A percentile compares a stretch with the other conserved stretches of the same genome.
Evolutionary conservation across 2,888 invertebrate genomes (phyloP).

Genomic region (Thymelicus acteon): DNA sequence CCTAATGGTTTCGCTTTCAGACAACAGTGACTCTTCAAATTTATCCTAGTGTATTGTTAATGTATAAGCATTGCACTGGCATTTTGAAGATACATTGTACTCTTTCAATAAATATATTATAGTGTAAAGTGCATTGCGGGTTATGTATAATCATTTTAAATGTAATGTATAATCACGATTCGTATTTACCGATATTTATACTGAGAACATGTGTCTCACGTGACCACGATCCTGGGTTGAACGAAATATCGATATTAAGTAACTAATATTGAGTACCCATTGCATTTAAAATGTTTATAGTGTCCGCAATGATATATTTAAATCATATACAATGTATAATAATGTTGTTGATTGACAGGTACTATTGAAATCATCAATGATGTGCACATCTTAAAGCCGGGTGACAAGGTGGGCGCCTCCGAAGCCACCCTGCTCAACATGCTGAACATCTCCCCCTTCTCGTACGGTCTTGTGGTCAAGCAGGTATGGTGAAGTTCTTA

Average conservation of each 20-base stretch:
- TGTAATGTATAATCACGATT: background rate
- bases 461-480: slow-evolving; percentile 97
- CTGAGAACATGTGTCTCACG: too few relatives aligned
- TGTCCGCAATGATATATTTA: too few relatives aligned
- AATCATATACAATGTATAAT: too few relatives aligned
- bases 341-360: slow-evolving; percentile 58
- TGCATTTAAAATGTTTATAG: too few relatives aligned
- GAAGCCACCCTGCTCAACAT: slow-evolving; percentile 99
- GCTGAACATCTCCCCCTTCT: slow-evolving; percentile 99
- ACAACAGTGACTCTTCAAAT: slow-evolving; percentile 66
- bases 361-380: slow-evolving; percentile 99
- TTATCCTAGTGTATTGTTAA: slow-evolving; percentile 70
- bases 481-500: slow-evolving; percentile 76
- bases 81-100: slow-evolving; percentile 66
- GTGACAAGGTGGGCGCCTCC: slow-evolving; percentile 99
- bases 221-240: too few relatives aligned
- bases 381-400: slow-evolving; percentile 95
- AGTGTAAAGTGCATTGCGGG: too few relatives aligned
- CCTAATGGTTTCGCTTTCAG: slow-evolving; percentile 71
- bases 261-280: too few relatives aligned
- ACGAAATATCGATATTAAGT: too few relatives aligned
- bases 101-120: too few relatives aligned
- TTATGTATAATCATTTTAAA: background rate
- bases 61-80: slow-evolving; percentile 64
- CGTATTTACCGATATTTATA: too few relatives aligned